A percentile compares a stretch with the other conserved stretches of the same genome.
phyloP scores from a whole-genome alignment of 2,797 vertebrate species.

The Onychomys torridus region DNA sequence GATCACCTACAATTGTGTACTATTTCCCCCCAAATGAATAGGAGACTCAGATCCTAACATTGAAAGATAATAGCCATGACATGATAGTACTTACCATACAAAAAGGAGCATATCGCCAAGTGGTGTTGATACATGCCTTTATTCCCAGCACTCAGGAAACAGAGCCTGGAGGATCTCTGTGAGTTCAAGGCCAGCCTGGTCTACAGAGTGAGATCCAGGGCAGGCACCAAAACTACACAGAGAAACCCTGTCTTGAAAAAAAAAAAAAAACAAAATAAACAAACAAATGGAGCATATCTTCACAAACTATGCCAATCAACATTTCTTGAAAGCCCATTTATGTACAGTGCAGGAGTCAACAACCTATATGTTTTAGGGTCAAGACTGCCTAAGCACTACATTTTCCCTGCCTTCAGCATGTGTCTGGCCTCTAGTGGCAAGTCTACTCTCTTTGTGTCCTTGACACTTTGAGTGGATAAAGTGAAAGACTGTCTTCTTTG shows the following conservation, averaged over 20 bases:
- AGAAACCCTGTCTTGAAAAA: too few species aligned
- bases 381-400: not conserved
- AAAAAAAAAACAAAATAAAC: too few species aligned
- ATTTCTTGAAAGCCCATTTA: not conserved
- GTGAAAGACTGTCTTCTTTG: not conserved
- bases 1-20: not conserved
- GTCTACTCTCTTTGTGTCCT: not conserved
- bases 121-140: too few species aligned
- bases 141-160: too few species aligned
- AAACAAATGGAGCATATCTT: not conserved
- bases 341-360: not conserved
- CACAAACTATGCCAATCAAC: not conserved
- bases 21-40: not conserved
- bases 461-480: not conserved
- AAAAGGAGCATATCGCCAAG: not conserved
- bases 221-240: too few species aligned
- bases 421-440: not conserved
- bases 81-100: slow-evolving; percentile 1
- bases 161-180: too few species aligned
- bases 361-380: not conserved
- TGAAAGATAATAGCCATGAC: not conserved
- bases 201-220: too few species aligned
- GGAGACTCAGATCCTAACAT: slow-evolving; percentile 24
- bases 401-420: not conserved
- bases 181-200: too few species aligned